Evolutionary conservation across 1,140 invertebrate species (phyloP).

Genomic region (Zaprionus ornatus): DNA sequence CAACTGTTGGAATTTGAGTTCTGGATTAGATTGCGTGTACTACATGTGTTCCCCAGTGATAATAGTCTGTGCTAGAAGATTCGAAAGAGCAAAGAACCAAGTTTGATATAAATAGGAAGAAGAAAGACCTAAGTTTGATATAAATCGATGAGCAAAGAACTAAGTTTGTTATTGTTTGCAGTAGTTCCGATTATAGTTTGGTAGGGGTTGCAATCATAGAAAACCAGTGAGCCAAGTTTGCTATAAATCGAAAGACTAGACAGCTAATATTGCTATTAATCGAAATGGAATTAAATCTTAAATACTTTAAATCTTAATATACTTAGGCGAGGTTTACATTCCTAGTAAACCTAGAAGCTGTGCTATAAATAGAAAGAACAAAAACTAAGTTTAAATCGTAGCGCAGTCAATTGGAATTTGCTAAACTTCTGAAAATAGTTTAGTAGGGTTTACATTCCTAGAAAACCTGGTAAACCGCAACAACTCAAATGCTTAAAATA

Average conservation of each 20-base stretch:
- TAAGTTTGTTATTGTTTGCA: not conserved
- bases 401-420: not conserved
- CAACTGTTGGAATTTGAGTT: not conserved
- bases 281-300: no score
- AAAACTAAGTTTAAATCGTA: not conserved
- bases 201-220: no score
- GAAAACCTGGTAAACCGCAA: not conserved
- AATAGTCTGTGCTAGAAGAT: not conserved
- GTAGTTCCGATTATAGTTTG: no score
- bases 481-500: not conserved
- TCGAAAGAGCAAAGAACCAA: not conserved
- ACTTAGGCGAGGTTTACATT: not conserved
- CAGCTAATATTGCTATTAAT: not conserved
- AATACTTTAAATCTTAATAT: no score
- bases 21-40: conserved; percentile 1
- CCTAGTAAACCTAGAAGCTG: not conserved
- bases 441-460: not conserved
- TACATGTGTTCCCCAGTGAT: not conserved
- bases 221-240: not conserved
- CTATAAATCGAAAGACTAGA: not conserved
- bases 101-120: not conserved
- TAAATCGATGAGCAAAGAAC: not conserved
- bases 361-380: not conserved
- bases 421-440: not conserved
- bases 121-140: not conserved